Base-by-base conservation (phyloP, 2,113 vertebrate species). In the Nothoprocta pentlandii region DNA sequence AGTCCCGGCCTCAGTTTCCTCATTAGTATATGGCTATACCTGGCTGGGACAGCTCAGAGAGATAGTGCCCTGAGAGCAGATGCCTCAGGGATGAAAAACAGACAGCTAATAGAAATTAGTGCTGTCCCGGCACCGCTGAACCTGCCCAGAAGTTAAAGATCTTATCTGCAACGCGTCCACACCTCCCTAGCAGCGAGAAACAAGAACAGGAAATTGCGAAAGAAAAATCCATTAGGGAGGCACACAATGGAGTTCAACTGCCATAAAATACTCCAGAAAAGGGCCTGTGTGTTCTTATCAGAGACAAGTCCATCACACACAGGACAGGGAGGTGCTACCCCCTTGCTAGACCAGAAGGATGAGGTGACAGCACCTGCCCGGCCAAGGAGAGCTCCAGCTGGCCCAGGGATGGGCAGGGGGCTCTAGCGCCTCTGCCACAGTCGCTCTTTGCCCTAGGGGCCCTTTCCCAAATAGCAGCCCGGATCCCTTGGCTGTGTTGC, bases 271-370 rank as follows among this genome's bases (percentile, higher is more conserved):
- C 56, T 5, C 25, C 53, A 14, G 56, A 7, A 53, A 56, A 80
- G 26, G 13, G 14, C 19, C 41, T 0, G 0, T 0, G 0, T 2
- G 26, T 12, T 74, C 41, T 13, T 19, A 23, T 3, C 68, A 59
- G 69, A 23, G 44, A 49, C 68, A 12, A 44, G 3, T 28, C 41
- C 53, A 2, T 6, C 3, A 4, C 0, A 0, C 6, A 20, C 9
- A 9, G 19, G 76, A 19, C 4, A 2, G 6, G 42, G 77, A 32
- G 28, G 11, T 19, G 36, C 69, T 42, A 12, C 47, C 10, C 0
- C 39, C 16, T 17, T 8, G 39, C 47, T 21, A 16, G 46, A 34
- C 14, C 46, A 49, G 67, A 34, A n/a, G 36, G 2, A 0, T 1
- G 19, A n/a, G 36, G 25, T 5, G 54, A 4, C 17, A 16, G 16